Percentiles rank a stretch among this genome's conserved stretches.
Conservation (phyloP, 2,113 vertebrate species). For the Siniperca chuatsi region DNA sequence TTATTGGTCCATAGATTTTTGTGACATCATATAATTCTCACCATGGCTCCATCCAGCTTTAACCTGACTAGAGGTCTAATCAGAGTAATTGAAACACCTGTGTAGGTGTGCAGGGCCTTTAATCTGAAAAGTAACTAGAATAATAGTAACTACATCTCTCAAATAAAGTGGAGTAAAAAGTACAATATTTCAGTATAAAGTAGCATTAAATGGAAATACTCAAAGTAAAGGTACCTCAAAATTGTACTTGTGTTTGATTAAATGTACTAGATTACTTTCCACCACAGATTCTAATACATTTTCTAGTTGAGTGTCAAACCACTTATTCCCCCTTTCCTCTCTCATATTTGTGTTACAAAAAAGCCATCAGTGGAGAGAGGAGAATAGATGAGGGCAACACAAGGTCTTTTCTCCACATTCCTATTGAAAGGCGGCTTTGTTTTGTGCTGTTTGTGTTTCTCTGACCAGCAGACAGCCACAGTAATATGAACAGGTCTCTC, state of each 20-base stretch:
- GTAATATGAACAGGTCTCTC: slow-evolving; percentile 65
- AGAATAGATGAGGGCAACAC: slow-evolving; percentile 38
- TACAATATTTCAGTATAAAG: not conserved
- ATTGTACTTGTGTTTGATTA: too few species aligned
- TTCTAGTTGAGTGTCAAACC: slow-evolving; percentile 10
- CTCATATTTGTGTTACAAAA: slow-evolving; percentile 22
- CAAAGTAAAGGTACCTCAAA: too few species aligned
- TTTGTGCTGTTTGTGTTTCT: slow-evolving; percentile 67
- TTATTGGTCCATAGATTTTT: not conserved
- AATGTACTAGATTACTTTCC: not conserved
- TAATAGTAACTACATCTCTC: not conserved
- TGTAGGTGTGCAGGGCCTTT: not conserved
- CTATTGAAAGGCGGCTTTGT: slow-evolving; percentile 47
- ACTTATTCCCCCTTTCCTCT: slow-evolving; percentile 4
- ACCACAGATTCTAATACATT: not conserved
- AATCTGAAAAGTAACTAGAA: not conserved
- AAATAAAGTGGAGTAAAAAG: not conserved
- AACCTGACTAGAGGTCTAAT: slow-evolving; percentile 11
- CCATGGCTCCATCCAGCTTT: not conserved
- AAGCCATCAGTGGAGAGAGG: slow-evolving; percentile 27
- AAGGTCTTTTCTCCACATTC: slow-evolving; percentile 27
- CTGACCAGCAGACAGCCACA: slow-evolving; percentile 64
- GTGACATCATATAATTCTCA: too few species aligned
- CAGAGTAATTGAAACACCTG: slow-evolving; percentile 23
- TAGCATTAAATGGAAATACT: not conserved